phyloP scores from a whole-genome alignment of 1,140 invertebrate genomes.

The Camponotus pennsylvanicus region DNA sequence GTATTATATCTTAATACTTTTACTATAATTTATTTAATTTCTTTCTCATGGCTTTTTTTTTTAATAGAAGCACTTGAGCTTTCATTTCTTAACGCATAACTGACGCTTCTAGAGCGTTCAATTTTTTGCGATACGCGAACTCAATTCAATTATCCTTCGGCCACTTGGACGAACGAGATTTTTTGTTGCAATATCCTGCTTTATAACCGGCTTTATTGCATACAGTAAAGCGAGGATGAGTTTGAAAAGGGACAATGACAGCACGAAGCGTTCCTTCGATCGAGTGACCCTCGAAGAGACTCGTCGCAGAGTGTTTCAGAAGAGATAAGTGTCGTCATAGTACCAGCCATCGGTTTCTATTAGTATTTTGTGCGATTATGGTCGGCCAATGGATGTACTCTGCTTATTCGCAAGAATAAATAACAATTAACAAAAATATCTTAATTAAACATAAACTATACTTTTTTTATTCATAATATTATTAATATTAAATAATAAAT shows the following conservation, averaged over 20 bases:
- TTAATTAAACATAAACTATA: background rate
- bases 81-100: background rate
- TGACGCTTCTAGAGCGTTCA: background rate
- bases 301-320: conserved; percentile 43
- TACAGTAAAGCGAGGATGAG: conserved; percentile 18
- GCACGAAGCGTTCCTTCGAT: conserved; percentile 44
- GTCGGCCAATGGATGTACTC: background rate
- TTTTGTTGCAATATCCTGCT: conserved; percentile 40
- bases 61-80: background rate
- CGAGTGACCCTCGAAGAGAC: conserved; percentile 48
- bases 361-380: conserved; percentile 1
- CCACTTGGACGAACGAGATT: background rate
- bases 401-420: background rate
- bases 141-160: conserved; percentile 44
- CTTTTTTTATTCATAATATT: background rate
- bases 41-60: background rate
- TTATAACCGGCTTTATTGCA: conserved; percentile 57
- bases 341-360: background rate
- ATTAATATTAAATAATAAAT: conserved; percentile 1
- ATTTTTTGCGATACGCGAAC: background rate
- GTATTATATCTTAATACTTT: too few species aligned
- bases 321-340: conserved; percentile 52
- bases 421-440: conserved; percentile 3
- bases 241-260: conserved; percentile 48
- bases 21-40: background rate